Base-by-base conservation (phyloP, 2,797 vertebrate species). In the Urophycis tenuis region DNA sequence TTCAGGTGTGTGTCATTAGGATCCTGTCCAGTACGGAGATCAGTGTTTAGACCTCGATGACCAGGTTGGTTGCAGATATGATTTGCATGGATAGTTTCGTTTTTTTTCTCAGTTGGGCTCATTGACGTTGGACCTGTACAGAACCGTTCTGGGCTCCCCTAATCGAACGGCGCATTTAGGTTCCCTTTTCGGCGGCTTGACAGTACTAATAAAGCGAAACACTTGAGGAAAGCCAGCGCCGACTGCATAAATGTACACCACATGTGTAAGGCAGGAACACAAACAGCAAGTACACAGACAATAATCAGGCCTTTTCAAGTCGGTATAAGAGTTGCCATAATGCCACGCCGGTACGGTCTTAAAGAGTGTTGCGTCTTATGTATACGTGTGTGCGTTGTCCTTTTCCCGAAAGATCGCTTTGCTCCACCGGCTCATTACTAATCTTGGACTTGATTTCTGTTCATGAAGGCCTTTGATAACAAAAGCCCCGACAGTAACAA, bases 211-310 rank as follows among this genome's bases (percentile, higher is more conserved):
- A 77, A 33, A 33, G 39, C 30, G 8, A 36, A 36, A 5, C 64
- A 41, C 67, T 71, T 71, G 33, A 33, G 69, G 69, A 71, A 33
- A 71, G 29, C 69, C 69, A 76, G 39, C 12, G 11, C 39, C 33
- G 69, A 53, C 45, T 31, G 22, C 69, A 77, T 35, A 49, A 77
- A 77, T 72, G 22, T 25, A 53, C 29, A 72, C 70, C 75, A n/a
- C n/a, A 60, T 77, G 32, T 60, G 75, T 22, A 17, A 3, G 70
- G 22, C 22, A 71, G 69, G 45, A 6, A 25, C 70, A 77, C 64
- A 75, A 41, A 69, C 75, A 75, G 64, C 64, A 36, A 41, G 60
- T 32, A 53, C 36, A 64, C 39, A 39, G 64, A 19, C 69, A 25
- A 64, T 64, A 29, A 64, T 64, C 60, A 64, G 60, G 29, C n/a